Evolutionary conservation across 23 tunicate genomes (phyloP), one percentile per base, ranked within the genome.

Genomic region (Aplidium turbinatum): DNA sequence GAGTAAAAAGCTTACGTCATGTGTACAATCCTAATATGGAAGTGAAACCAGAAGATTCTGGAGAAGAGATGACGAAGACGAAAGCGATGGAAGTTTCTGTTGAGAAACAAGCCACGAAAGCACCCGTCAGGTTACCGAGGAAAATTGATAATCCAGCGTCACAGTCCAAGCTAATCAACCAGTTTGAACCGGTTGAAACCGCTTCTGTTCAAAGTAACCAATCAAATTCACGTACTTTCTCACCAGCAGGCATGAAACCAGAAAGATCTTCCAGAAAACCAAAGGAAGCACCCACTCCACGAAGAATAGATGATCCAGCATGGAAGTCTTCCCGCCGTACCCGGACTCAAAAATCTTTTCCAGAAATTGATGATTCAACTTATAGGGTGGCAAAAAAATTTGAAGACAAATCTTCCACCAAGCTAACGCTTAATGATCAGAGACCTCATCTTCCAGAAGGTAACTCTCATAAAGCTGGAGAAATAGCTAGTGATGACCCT

Each of bases 321-420:
- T n/a, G n/a, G n/a, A n/a, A n/a, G n/a, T n/a, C n/a, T n/a, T n/a
- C n/a, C n/a, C n/a, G n/a, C n/a, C n/a, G n/a, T n/a, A n/a, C n/a
- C n/a, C n/a, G n/a, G n/a, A n/a, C n/a, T n/a, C 22, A 48, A 23
- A 65, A 29, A 18, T 50, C 30, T 47, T 27, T 3, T 23, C 58
- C 18, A 2, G 72, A 35, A 4, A 20, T 70, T 4, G 76, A 70
- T 34, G 76, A 70, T 30, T 70, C 76, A 13, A 70, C 76, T 9
- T 70, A 70, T 28, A 57, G 76, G 5, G 76, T 70, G 11, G 19
- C 22, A 38, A 66, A 66, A 23, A 3, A 20, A 3, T 25, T 26
- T 9, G 7, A 21, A 35, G 2, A 4, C 18, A 35, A 48, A 31
- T 5, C 6, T n/a, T 29, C 67, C 9, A 22, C 38, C 7, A 38